Base-by-base conservation (phyloP, 2,797 vertebrate genomes). In the Scomberomorus guttatus region DNA sequence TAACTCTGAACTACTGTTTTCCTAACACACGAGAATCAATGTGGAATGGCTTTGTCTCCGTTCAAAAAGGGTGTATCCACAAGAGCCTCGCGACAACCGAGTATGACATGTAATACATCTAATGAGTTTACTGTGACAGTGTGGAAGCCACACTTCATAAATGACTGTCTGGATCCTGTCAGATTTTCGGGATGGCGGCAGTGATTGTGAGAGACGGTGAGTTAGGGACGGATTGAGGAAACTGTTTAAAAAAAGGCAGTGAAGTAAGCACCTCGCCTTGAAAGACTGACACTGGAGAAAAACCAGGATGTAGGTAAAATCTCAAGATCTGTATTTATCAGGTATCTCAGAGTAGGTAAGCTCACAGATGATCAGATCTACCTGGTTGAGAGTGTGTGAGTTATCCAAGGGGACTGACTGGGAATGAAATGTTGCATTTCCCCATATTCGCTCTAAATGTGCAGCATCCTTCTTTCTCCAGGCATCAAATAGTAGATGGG, bases 1-100 rank as follows among this genome's bases (percentile, higher is more conserved):
- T 71, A 80, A 89, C 89, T 89, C 87, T 88, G 82, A 89, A 88
- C 84, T 60, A 67, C 82, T 80, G 80, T 86, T 90, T 87, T 85
- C 58, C 39, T 62, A 87, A 90, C 73, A 71, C 82, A 80, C 1
- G 20, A 76, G 69, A 59, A 86, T 89, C 89, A 64, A 81, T 65
- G 78, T 18, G 44, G 66, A 75, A 78, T 25, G 80, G 77, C 75
- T 62, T 7, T 11, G 12, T 62, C 75, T 86, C 64, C 3, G 34
- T 39, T 90, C 77, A 48, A 63, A 24, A 51, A 34, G 46, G 44
- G 69, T 55, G 72, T 75, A 83, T 61, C 70, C 29, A 50, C 32
- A 25, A 51, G 67, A 77, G 71, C 61, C 71, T 77, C 8, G 2
- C 39, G 57, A 42, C 73, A 37, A 55, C 27, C 3, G 48, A 73